Evolutionary conservation across 2,113 vertebrate species (phyloP), one percentile per base, ranked within the genome.

Genomic region (Rhea americana): DNA sequence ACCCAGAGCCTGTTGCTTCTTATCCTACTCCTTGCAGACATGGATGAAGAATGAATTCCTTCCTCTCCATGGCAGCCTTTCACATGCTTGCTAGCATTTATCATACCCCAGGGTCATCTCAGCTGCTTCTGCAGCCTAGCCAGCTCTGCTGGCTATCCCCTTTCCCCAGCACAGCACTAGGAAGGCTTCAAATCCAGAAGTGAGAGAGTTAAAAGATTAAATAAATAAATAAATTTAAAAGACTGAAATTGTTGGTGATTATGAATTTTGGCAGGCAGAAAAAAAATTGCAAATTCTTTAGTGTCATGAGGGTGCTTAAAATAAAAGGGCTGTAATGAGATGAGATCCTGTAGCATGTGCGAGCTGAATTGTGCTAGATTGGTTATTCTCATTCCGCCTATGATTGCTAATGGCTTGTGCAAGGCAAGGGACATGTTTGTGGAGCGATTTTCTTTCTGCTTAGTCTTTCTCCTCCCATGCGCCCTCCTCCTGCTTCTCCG

Each of bases 261-360:
- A 91, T 90, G 95, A 96, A 92, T 96, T 96, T 95, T 95, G 93
- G 95, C 93, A 95, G 91, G 94, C 86, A 80, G 92, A n/a, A 93
- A 81, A 91, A 94, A 92, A 94, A 82, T 89, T 90, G 89, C 92
- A 94, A 94, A 78, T 96, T 94, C 95, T 95, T 94, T 92, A 95
- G 94, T 96, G 94, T 96, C 86, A 81, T 85, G 93, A 94, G 92
- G 87, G 91, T 95, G 87, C 96, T 96, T 97, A 91, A 95, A 96
- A 96, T 96, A 96, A 97, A 97, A 96, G 97, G 92, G 89, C 95
- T 81, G 95, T 97, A 96, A 97, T 96, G 97, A 97, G 97, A 79
- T 72, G 70, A 96, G 93, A 96, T 95, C 94, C 93, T 96, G 92
- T 81, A 92, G 96, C 94, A 94, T 96, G 93, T 96, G 94, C 43